These are phyloP conservation scores for human (Homo sapiens) DNA, from an alignment of 2,113 vertebrate genomes.

Conservation along the genomic window DNA sequence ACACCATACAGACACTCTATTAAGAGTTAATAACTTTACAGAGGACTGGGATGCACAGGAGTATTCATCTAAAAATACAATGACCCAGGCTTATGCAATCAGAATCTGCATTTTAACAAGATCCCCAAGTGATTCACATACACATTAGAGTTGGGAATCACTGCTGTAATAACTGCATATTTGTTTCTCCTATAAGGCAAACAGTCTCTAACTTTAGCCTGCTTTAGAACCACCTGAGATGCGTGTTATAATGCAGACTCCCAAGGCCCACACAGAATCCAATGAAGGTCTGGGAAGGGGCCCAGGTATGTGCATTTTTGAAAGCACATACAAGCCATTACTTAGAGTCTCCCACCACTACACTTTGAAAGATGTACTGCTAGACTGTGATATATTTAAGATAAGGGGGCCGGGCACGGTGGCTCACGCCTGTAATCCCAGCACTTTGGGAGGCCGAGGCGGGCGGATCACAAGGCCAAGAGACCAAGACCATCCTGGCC, in stretches of 20 bases:
- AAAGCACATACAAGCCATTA: not conserved
- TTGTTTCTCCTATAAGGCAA: not conserved
- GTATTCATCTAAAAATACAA: not conserved
- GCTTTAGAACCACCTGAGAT: not conserved
- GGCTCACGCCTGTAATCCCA: too few relatives aligned
- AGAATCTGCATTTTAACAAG: not conserved
- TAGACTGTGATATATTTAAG: not conserved
- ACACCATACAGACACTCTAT: not conserved
- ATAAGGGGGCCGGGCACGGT: not conserved
- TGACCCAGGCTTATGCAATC: not conserved
- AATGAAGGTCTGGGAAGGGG: not conserved
- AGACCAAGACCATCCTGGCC: too few relatives aligned
- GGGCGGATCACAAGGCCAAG: too few relatives aligned
- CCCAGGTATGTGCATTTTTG: not conserved
- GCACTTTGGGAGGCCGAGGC: too few relatives aligned
- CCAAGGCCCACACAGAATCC: not conserved
- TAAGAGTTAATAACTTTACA: not conserved
- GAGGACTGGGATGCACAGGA: not conserved
- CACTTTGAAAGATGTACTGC: not conserved
- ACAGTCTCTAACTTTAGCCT: not conserved
- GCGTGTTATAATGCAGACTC: not conserved
- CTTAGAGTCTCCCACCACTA: not conserved
- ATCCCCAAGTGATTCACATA: not conserved
- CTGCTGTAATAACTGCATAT: not conserved
- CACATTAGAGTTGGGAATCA: not conserved